phyloP scores from a whole-genome alignment of 2,113 vertebrate species.

The Dendropsophus ebraccatus region DNA sequence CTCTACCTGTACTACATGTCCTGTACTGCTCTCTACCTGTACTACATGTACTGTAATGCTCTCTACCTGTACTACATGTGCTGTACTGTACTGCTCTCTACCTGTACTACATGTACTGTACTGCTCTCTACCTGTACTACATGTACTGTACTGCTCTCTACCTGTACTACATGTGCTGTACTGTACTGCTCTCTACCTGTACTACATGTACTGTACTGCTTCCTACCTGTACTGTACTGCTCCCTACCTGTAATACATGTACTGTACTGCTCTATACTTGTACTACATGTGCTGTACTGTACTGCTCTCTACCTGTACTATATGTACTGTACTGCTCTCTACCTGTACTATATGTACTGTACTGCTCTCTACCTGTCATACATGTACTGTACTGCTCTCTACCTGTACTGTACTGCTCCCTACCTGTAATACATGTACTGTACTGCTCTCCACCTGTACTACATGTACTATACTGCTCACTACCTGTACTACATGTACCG shows the following conservation, averaged over 20 bases:
- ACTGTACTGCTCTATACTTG: neutral
- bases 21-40: neutral
- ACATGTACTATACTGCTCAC: neutral
- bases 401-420: neutral
- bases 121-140: neutral
- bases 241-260: too few relatives aligned
- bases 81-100: neutral
- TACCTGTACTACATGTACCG: neutral
- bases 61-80: neutral
- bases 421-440: neutral
- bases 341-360: neutral
- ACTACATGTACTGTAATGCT: neutral
- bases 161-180: neutral
- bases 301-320: neutral
- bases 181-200: neutral
- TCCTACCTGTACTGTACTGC: too few relatives aligned
- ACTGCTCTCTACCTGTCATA: neutral
- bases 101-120: neutral
- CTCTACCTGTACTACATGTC: too few relatives aligned
- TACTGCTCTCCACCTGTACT: neutral
- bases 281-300: neutral
- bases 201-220: neutral
- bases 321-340: neutral
- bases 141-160: neutral
- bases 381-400: too few relatives aligned